Evolutionary conservation across 2,113 vertebrate genomes (phyloP).

Genomic region (Gambusia holbrooki): DNA sequence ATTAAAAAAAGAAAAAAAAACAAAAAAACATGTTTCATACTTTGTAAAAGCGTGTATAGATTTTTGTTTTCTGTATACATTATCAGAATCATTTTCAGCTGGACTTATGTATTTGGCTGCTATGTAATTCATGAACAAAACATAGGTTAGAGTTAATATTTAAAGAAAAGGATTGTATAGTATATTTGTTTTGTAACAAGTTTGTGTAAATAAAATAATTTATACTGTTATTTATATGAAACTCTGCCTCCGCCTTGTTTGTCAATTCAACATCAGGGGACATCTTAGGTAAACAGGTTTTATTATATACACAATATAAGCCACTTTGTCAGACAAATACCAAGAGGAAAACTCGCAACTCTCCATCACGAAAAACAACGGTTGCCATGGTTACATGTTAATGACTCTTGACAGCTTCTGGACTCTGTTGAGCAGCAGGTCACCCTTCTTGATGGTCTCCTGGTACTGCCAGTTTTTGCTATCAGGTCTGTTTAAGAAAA

Average conservation of each 20-base stretch:
- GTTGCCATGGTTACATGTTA: constrained; percentile 87
- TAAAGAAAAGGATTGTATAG: constrained; percentile 99
- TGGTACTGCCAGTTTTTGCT: constrained; percentile 99
- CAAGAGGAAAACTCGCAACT: constrained; percentile 52
- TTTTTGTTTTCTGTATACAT: constrained; percentile 90
- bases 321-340: constrained; percentile 63
- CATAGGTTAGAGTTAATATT: constrained; percentile 99
- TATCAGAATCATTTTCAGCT: constrained; percentile 97
- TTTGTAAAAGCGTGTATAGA: constrained; percentile 95
- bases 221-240: constrained; percentile 99
- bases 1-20: constrained; percentile 85
- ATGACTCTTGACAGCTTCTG: constrained; percentile 98
- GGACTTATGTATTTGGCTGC: constrained; percentile 97
- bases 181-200: constrained; percentile 99
- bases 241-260: constrained; percentile 65
- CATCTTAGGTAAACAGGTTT: constrained; percentile 70
- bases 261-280: constrained; percentile 2
- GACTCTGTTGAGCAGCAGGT: constrained; percentile 96
- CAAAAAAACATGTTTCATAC: constrained; percentile 88
- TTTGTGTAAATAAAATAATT: constrained; percentile 99
- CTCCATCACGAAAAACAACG: constrained; percentile 18
- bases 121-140: constrained; percentile 99
- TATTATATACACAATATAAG: constrained; percentile 84
- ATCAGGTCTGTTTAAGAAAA: constrained; percentile 86
- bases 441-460: constrained; percentile 99